Conservation (phyloP, 2,797 vertebrate genomes). For the Selene dorsalis region DNA sequence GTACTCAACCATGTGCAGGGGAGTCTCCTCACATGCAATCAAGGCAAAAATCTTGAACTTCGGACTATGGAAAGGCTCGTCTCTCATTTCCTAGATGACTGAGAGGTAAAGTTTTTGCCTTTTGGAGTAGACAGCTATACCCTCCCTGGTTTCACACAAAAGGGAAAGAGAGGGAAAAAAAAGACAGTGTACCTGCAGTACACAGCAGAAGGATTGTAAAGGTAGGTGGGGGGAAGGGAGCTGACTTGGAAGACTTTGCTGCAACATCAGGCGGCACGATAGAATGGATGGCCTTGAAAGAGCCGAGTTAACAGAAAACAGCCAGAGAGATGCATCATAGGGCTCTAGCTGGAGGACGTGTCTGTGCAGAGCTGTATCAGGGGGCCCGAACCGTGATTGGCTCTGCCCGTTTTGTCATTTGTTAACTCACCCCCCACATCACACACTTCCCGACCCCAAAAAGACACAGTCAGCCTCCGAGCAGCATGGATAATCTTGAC, state of each 20-base stretch:
- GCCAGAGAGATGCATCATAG: constrained; percentile 79
- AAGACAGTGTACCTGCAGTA: constrained; percentile 38
- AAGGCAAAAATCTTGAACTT: constrained; percentile 44
- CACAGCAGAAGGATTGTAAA: constrained; percentile 54
- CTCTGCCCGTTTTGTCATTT: constrained; percentile 77
- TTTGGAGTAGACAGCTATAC: constrained; percentile 44
- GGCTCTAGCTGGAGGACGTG: constrained; percentile 70
- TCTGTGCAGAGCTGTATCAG: constrained; percentile 61
- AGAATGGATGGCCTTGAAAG: constrained; percentile 82
- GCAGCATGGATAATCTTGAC: constrained; percentile 69
- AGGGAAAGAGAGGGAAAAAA: constrained; percentile 21
- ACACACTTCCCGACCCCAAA: not conserved
- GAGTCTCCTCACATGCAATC: constrained; percentile 48
- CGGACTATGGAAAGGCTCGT: constrained; percentile 45
- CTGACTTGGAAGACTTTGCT: constrained; percentile 69
- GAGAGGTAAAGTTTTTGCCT: constrained; percentile 36
- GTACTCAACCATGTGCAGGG: constrained; percentile 56
- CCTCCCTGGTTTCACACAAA: not conserved
- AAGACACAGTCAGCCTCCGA: constrained; percentile 58
- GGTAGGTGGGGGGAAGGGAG: constrained; percentile 49
- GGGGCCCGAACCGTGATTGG: constrained; percentile 72
- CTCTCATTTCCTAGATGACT: constrained; percentile 28
- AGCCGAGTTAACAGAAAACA: constrained; percentile 83
- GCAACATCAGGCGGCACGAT: constrained; percentile 63
- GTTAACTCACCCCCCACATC: constrained; percentile 62